These are phyloP conservation scores for Anhinga anhinga DNA, from an alignment of 2,113 vertebrate species.

Conservation along the genomic window DNA sequence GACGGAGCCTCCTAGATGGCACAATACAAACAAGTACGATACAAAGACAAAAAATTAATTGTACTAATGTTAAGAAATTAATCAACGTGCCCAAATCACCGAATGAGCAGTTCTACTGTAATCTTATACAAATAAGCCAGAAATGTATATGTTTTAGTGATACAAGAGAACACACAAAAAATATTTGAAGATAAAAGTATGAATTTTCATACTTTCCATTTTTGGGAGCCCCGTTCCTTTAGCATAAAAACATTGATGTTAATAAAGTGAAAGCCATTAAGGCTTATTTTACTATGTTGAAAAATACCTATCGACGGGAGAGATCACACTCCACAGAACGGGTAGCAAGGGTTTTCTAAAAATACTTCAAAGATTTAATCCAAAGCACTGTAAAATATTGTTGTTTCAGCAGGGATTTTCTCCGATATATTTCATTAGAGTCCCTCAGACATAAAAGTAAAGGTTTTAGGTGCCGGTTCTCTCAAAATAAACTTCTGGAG, in stretches of 20 bases:
- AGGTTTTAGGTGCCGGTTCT: background rate
- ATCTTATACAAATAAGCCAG: background rate
- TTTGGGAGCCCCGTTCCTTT: background rate
- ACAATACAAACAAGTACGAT: too few species aligned
- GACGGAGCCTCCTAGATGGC: background rate
- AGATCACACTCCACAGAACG: background rate
- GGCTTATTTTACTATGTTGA: background rate
- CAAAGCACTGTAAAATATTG: background rate
- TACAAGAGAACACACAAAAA: background rate
- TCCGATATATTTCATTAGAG: background rate
- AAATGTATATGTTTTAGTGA: background rate
- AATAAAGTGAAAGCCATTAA: background rate
- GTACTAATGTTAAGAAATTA: background rate
- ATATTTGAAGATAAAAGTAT: background rate
- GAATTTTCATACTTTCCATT: background rate
- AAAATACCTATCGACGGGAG: background rate
- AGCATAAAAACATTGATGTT: background rate
- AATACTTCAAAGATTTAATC: background rate
- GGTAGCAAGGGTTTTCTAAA: background rate
- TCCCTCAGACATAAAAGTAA: background rate
- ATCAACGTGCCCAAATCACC: background rate
- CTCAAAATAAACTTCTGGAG: background rate
- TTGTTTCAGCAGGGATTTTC: background rate
- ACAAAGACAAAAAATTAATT: accelerated
- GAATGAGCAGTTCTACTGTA: background rate